phyloP scores from a whole-genome alignment of 2,113 vertebrate genomes.

The Calidris pygmaea region DNA sequence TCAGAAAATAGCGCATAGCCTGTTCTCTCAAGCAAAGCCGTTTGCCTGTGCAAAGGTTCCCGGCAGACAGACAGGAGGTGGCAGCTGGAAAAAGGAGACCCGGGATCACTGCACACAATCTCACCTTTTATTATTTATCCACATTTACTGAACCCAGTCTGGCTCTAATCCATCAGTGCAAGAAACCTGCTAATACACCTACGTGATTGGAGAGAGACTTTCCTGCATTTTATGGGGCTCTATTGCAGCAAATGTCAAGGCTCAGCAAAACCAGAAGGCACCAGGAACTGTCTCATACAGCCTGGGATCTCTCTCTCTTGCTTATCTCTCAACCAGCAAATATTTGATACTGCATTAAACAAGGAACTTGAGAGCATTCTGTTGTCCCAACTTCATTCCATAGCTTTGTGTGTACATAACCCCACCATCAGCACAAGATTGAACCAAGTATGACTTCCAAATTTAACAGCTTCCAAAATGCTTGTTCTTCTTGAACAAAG shows the following conservation, averaged over 20 bases:
- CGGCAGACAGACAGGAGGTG: neutral
- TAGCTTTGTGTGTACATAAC: neutral
- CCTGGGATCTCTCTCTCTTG: neutral
- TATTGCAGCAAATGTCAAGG: neutral
- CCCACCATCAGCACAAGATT: neutral
- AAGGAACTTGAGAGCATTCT: neutral
- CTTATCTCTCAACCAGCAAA: neutral
- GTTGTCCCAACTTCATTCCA: neutral
- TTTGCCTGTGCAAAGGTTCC: neutral
- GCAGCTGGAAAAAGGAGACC: slow-evolving; percentile 8
- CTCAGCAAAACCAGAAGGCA: neutral
- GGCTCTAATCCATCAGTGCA: slow-evolving; percentile 26
- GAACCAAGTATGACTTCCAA: neutral
- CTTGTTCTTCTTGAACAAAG: neutral
- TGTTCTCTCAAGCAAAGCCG: slow-evolving; percentile 38
- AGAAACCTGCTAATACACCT: neutral
- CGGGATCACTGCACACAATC: slow-evolving; percentile 54
- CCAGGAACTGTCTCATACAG: neutral
- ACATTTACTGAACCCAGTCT: neutral
- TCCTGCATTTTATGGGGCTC: neutral
- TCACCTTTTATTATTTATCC: slow-evolving; percentile 46
- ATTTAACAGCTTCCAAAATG: neutral
- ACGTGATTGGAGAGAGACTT: neutral
- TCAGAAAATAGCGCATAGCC: neutral
- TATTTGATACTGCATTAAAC: neutral